Base-by-base conservation (phyloP, 92 coral and sea anemone genomes). In the Zoanthus sociatus region DNA sequence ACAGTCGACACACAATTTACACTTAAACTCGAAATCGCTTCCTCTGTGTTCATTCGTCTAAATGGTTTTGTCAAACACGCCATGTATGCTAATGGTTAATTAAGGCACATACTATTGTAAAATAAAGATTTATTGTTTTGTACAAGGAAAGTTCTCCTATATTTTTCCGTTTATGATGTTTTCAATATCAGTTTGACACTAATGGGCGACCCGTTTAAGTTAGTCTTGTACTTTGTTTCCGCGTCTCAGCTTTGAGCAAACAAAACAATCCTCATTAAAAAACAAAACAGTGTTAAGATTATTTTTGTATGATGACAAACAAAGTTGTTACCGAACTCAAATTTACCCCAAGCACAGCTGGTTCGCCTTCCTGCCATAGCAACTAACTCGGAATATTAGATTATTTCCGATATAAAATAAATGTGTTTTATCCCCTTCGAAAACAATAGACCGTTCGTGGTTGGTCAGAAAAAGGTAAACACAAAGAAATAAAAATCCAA, bases 311-410 rank as follows among this genome's bases (percentile, higher is more conserved):
- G 50, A 37, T 81, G 85, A 81, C 85, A 64, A 44, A 37, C 84
- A 56, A 81, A 60, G 63, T 81, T 81, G 61, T 32, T 64, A 20
- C 44, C 63, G 84, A 61, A 69, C 26, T 53, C 55, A 79, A 79
- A 61, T 77, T 79, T 63, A 45, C 20, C 74, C 55, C 44, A 6
- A 13, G 73, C 85, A 46, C 85, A 81, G 85, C 85, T 81, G 85
- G 85, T 31, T 47, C 26, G 10, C 46, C 8, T 18, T 73, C 21
- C 63, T 64, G 75, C 8, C 85, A 81, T 81, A 73, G 85, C 85
- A 81, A 81, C 75, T 81, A 45, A 13, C 47, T 56, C 17, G 9
- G 21, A 42, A 21, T 30, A 21, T 44, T 37, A 66, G 45, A 81
- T 81, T 81, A 64, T 81, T 69, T 81, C 61, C 56, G 61, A 47